A percentile compares a stretch with the other conserved stretches of the same genome.
Evolutionary conservation across 1,140 invertebrate genomes (phyloP).

Genomic region (Heterodera schachtii): DNA sequence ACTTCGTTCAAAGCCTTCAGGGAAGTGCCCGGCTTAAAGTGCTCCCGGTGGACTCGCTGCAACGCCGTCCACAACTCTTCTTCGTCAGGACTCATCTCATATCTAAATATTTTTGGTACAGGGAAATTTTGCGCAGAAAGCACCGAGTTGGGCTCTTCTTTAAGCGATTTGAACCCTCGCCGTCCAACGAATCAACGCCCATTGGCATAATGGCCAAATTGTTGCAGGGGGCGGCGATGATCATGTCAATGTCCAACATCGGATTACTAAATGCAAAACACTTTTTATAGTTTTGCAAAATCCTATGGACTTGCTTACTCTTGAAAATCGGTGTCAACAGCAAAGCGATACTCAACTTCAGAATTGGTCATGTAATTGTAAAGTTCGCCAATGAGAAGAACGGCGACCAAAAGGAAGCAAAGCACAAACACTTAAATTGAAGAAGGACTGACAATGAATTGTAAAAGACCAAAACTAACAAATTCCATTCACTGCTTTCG

Average conservation of each 20-base stretch:
- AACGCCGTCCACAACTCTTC: conserved; percentile 57
- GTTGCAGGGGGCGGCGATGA: conserved; percentile 49
- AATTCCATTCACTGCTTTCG: conserved; percentile 47
- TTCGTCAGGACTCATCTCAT: conserved; percentile 61
- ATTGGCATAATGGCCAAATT: conserved; percentile 43
- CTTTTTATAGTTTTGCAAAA: too few species aligned
- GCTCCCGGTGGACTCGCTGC: conserved; percentile 51
- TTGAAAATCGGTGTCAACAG: conserved; percentile 50
- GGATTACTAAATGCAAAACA: conserved; percentile 41
- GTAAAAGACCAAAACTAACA: conserved; percentile 36
- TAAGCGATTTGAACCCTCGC: conserved; percentile 5
- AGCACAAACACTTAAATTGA: conserved; percentile 38
- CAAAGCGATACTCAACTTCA: conserved; percentile 51
- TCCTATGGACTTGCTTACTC: conserved; percentile 30
- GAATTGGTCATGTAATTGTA: conserved; percentile 41
- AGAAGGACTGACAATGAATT: too few species aligned
- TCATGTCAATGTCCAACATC: conserved; percentile 44
- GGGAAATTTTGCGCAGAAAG: neutral
- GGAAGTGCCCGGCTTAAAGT: conserved; percentile 50
- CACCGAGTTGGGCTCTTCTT: conserved; percentile 32
- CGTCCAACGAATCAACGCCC: conserved; percentile 31
- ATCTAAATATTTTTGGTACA: conserved; percentile 36
- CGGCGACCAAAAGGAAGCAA: conserved; percentile 46
- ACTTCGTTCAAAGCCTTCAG: conserved; percentile 56
- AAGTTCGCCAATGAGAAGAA: conserved; percentile 40